Evolutionary conservation across 1,140 invertebrate species (phyloP), one percentile per base, ranked within the genome.

Genomic region (Pseudomyrmex sp.): DNA sequence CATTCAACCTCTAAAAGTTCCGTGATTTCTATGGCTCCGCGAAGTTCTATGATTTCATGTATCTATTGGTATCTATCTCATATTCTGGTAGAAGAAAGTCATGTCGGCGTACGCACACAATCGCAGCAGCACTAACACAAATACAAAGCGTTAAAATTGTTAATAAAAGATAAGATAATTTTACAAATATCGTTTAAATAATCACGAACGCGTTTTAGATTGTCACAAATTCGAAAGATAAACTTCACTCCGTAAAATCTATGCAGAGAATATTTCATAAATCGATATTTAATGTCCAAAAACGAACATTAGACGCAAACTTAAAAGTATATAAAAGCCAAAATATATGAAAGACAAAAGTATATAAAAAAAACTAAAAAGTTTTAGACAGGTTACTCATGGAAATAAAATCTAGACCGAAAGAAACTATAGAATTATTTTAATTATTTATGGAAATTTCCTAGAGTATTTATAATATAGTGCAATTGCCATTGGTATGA

Each of bases 1-100:
- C 35, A 20, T 59, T 35, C 62, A 74, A 88, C 63, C 48, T 85
- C 46, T 85, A 74, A 85, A 85, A 89, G 80, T 88, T 88, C 65
- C 23, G 50, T 35, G 35, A 35, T 35, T 35, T 35, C 35, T 35
- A 35, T 35, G 35, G 35, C 35, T 35, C 35, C 35, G 35, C 35
- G 35, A 35, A 35, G 35, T 87, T 72, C 63, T 70, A 84, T 26
- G 52, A 87, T 80, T 75, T 44, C 12, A 54, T 62, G 12, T 15
- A 13, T 69, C 20, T 48, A 23, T 12, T 13, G 15, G 18, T 79
- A 46, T 69, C 59, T 79, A 46, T 69, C 59, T 65, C 9, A 44
- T 15, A 8, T 54, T 54, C 5, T 10, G 4, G 4, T 48, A 46
- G 58, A 69, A 69, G 50, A 59, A 79, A 69, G 2, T 15, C 7